Evolutionary conservation across 2,113 vertebrate genomes (phyloP).

Genomic region (Oophaga pumilio): DNA sequence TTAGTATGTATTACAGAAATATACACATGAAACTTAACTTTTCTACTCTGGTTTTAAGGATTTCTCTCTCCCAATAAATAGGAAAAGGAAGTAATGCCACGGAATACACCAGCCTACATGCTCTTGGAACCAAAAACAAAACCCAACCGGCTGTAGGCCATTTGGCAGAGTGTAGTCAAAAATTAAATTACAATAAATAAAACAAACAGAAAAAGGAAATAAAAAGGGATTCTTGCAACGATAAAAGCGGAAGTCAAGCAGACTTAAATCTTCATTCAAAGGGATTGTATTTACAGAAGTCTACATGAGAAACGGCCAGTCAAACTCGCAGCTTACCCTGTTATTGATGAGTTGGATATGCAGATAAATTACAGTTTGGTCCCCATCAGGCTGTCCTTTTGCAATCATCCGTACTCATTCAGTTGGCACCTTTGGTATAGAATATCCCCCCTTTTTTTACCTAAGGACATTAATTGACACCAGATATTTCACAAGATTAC

Average conservation of each 20-base stretch:
- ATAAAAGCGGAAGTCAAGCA: slow-evolving; percentile 73
- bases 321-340: slow-evolving; percentile 56
- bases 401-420: slow-evolving; percentile 44
- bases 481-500: slow-evolving; percentile 1
- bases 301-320: slow-evolving; percentile 70
- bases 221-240: slow-evolving; percentile 66
- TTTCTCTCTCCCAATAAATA: slow-evolving; percentile 60
- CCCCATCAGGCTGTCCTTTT: slow-evolving; percentile 47
- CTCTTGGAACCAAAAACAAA: slow-evolving; percentile 57
- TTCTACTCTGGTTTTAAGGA: slow-evolving; percentile 31
- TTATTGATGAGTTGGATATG: slow-evolving; percentile 54
- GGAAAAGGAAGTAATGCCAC: slow-evolving; percentile 62
- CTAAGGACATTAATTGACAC: not conserved
- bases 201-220: slow-evolving; percentile 40
- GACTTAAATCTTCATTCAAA: slow-evolving; percentile 75
- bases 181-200: slow-evolving; percentile 54
- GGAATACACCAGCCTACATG: slow-evolving; percentile 65
- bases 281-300: slow-evolving; percentile 75
- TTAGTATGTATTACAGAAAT: slow-evolving; percentile 26
- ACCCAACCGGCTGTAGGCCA: slow-evolving; percentile 64
- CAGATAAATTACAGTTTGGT: slow-evolving; percentile 57
- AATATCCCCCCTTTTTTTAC: not conserved
- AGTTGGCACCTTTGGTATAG: slow-evolving; percentile 55
- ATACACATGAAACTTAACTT: slow-evolving; percentile 18
- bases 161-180: slow-evolving; percentile 51